Evolutionary conservation across 2,797 vertebrate genomes (phyloP), one percentile per base, ranked within the genome.

Genomic region (Sebastes diaconus): DNA sequence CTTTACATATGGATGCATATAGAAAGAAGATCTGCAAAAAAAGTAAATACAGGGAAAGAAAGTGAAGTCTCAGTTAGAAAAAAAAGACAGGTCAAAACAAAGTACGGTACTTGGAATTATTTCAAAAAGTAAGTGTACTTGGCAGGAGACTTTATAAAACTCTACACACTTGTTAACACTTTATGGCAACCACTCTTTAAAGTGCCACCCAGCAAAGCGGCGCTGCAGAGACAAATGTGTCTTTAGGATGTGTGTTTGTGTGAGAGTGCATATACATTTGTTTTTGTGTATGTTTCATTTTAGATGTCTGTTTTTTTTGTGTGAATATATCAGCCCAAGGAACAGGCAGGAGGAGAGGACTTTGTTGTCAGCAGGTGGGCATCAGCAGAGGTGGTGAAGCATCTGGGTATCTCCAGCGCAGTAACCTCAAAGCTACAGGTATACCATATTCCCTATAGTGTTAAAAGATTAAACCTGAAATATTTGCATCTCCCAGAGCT

Each of bases 371-470:
- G 77, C 63, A 65, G 67, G 54, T 66, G 75, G 52, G 20, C 76
- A 39, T 55, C 66, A 69, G 39, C 32, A 2, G 85, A 90, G 79
- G 85, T 91, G 69, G 72, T 69, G 20, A 83, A 77, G 75, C 90
- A 20, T 46, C 83, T 0, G 60, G 89, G 66, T 92, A 90, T 13
- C 68, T 75, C 52, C 88, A 84, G 72, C 83, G 34, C 87, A 83
- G 4, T 89, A 95, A 25, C 79, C 76, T 0, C 68, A 71, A 1
- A 69, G 36, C 52, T 93, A 79, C 92, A 95, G 94, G 96, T 97
- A 87, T 22, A n/a, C 32, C 30, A 5, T 25, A 12, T 54, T 70
- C 54, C 59, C 32, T 60, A 11, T 6, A 25, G 30, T 58, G 14
- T 73, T 76, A 5, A 59, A 10, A 70, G 34, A 34, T 46, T 50